Base-by-base conservation (phyloP, 2,113 vertebrate genomes). In the Uria aalge region DNA sequence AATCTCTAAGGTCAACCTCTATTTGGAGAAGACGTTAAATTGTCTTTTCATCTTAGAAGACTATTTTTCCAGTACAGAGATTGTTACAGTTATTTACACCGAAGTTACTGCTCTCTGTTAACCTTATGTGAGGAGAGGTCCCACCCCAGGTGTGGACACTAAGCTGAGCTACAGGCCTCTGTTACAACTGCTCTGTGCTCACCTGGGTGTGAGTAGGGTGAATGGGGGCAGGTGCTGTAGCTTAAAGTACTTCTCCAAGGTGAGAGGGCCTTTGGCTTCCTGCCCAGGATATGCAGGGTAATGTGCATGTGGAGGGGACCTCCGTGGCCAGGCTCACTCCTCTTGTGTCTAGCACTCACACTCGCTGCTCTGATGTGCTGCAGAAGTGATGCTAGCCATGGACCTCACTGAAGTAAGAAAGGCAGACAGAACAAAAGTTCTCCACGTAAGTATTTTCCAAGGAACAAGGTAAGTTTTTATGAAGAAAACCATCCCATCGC, bases 321-420 rank as follows among this genome's bases (percentile, higher is more conserved):
- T 69, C 26, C 32, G 29, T 0, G 3, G 72, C 29, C 53, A 34
- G 57, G 23, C 18, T 90, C 5, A 0, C 29, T 47, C 43, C 4
- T 82, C 5, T 19, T 9, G 29, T 43, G 29, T 26, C 34, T 20
- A 5, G 9, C 11, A 15, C 56, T 52, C 45, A 8, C 2, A 4
- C 3, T 43, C 66, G 3, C 2, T 0, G 1, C 36, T 53, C 52
- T 72, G 66, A 15, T 27, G 41, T 0, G 0, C 48, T 76, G 50
- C 45, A 73, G 40, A 47, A 76, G 14, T 27, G 56, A 22, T 38
- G 38, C 9, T 30, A 66, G n/a, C 40, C 27, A 18, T 9, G 36
- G 43, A 32, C 13, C 20, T 5, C 4, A 7, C 14, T 79, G 45
- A 38, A 57, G 11, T 15, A 29, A 41, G 41, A 53, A 13, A 38